Conservation (phyloP, 2,113 vertebrate genomes). For the Chrysemys picta region DNA sequence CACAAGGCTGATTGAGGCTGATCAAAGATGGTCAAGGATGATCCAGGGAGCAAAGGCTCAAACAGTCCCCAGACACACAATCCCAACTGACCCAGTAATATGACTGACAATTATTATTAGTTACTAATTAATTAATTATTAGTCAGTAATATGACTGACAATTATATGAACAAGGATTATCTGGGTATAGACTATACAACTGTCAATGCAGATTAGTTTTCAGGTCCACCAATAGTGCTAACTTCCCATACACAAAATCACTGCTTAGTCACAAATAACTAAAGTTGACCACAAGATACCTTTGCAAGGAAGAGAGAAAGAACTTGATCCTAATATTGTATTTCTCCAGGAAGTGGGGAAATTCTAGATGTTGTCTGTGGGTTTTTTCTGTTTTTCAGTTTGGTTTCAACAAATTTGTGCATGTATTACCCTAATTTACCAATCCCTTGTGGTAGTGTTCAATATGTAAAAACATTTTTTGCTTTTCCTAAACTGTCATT, state of each 20-base stretch:
- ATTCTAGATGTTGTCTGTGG: background rate
- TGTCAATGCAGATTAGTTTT: background rate
- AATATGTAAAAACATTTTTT: fast-evolving
- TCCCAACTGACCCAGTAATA: too few relatives aligned
- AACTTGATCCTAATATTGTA: background rate
- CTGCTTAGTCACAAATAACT: background rate
- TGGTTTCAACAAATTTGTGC: background rate
- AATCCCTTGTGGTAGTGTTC: background rate
- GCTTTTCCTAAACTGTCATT: background rate
- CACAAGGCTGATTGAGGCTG: too few relatives aligned
- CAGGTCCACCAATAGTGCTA: background rate
- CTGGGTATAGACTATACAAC: background rate
- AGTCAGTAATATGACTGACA: background rate
- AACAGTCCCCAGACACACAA: too few relatives aligned
- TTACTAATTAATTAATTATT: too few relatives aligned
- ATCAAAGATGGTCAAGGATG: too few relatives aligned
- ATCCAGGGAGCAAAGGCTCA: too few relatives aligned
- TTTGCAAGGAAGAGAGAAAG: background rate
- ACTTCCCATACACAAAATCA: background rate
- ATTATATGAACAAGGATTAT: background rate
- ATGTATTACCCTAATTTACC: fast-evolving
- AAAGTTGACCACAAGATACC: background rate
- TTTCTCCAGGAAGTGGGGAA: background rate
- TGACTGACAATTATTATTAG: too few relatives aligned
- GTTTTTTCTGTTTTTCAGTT: background rate